Evolutionary conservation across 2,888 invertebrate species (phyloP).

Genomic region (Pachliopta kotzebuea): DNA sequence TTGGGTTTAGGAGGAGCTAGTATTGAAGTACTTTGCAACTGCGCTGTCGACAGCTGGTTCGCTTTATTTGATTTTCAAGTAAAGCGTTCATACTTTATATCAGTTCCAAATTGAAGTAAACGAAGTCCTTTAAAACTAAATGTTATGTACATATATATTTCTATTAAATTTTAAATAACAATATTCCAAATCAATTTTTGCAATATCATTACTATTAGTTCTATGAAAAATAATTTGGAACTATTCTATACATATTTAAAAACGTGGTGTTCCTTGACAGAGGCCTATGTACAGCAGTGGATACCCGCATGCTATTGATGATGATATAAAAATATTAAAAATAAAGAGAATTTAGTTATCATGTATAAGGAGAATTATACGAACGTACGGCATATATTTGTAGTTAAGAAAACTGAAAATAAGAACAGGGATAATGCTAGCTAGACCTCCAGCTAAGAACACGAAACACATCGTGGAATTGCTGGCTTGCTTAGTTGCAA

Average conservation of each 20-base stretch:
- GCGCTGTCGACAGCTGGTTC: slow-evolving; percentile 63
- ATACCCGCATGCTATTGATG: too few species aligned
- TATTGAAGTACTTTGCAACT: slow-evolving; percentile 54
- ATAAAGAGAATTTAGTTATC: too few species aligned
- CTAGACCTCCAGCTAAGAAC: background rate
- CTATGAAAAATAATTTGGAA: background rate
- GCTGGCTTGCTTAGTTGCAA: background rate
- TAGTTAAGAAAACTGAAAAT: background rate
- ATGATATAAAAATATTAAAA: too few species aligned
- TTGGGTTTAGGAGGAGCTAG: slow-evolving; percentile 56
- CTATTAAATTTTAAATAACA: background rate
- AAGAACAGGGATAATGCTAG: background rate
- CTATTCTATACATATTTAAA: background rate
- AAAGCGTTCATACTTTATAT: slow-evolving; percentile 33
- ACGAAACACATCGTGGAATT: background rate
- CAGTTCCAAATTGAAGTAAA: slow-evolving; percentile 22
- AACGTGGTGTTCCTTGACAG: too few species aligned
- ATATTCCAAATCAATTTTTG: background rate
- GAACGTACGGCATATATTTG: background rate
- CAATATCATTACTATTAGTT: background rate
- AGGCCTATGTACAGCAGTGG: too few species aligned
- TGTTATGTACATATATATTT: slow-evolving; percentile 51
- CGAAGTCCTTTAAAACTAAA: slow-evolving; percentile 40
- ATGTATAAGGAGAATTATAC: background rate
- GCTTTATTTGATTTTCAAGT: slow-evolving; percentile 71